Percentiles rank a stretch among this genome's conserved stretches.
phyloP scores from a whole-genome alignment of 2,888 invertebrate genomes.

The Dryobotodes eremita region DNA sequence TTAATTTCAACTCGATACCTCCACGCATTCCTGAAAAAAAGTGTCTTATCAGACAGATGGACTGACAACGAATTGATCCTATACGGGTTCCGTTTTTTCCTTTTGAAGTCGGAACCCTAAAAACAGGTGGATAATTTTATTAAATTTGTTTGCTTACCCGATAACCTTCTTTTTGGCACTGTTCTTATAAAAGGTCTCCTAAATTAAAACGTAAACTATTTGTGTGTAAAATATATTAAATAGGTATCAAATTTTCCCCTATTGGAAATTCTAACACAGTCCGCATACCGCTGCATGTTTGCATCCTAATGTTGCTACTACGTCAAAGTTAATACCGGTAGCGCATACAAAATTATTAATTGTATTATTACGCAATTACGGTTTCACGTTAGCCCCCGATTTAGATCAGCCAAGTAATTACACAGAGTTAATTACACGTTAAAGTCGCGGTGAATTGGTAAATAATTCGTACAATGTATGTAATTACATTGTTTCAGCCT shows the following conservation, averaged over 20 bases:
- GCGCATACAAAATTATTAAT: constrained; percentile 60
- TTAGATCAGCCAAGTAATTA: constrained; percentile 61
- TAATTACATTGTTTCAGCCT: constrained; percentile 35
- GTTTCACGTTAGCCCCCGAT: constrained; percentile 50
- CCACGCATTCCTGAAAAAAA: no score
- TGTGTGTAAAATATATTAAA: neutral
- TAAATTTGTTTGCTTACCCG: neutral
- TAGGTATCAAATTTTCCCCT: constrained; percentile 18
- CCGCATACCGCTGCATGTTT: constrained; percentile 16
- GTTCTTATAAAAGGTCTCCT: neutral
- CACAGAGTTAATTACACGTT: constrained; percentile 57
- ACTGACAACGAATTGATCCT: neutral
- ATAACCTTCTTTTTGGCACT: no score
- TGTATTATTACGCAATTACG: constrained; percentile 60
- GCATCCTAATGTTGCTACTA: constrained; percentile 48
- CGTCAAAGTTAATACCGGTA: constrained; percentile 56
- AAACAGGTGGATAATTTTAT: neutral
- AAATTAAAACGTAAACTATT: neutral
- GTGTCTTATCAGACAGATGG: no score
- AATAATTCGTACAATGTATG: constrained; percentile 48
- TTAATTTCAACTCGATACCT: no score
- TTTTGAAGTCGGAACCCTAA: no score
- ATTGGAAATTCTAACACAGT: constrained; percentile 37
- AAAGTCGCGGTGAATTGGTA: constrained; percentile 53
- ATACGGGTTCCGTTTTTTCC: no score